Conservation (phyloP, 2,888 invertebrate genomes). For the Lochmaea crataegi region DNA sequence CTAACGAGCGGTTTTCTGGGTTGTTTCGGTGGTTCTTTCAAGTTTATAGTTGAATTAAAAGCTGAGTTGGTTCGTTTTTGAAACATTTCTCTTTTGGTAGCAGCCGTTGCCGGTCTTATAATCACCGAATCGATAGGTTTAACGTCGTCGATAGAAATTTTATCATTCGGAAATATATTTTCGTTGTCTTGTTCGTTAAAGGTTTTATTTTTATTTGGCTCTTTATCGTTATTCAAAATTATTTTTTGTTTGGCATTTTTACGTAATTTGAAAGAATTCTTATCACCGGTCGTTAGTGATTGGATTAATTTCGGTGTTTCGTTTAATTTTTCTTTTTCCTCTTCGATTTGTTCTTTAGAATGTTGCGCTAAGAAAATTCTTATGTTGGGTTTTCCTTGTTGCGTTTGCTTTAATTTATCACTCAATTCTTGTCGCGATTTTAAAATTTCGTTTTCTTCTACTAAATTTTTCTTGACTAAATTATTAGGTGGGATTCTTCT, state of each 20-base stretch:
- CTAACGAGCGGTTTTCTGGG: constrained; percentile 58
- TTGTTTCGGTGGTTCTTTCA: constrained; percentile 47
- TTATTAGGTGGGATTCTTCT: constrained; percentile 51
- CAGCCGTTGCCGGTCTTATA: constrained; percentile 59
- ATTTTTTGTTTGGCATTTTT: constrained; percentile 38
- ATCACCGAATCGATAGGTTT: constrained; percentile 50
- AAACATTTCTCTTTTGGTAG: constrained; percentile 59
- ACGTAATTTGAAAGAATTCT: constrained; percentile 49
- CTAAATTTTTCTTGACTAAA: constrained; percentile 53
- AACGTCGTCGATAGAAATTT: constrained; percentile 8
- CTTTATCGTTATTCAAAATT: constrained; percentile 4
- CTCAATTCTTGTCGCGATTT: constrained; percentile 66
- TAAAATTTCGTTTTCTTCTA: constrained; percentile 60
- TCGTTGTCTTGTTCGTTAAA: neutral
- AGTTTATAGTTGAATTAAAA: constrained; percentile 52
- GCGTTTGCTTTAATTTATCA: constrained; percentile 51
- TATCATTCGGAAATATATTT: constrained; percentile 2
- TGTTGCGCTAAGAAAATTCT: constrained; percentile 72
- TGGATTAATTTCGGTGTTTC: constrained; percentile 50
- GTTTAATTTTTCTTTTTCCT: constrained; percentile 32
- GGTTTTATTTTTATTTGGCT: constrained; percentile 20
- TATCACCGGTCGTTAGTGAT: constrained; percentile 47
- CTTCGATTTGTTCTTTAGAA: constrained; percentile 52
- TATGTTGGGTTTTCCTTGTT: constrained; percentile 67
- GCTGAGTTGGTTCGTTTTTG: constrained; percentile 62